Conservation (phyloP, 1,140 invertebrate genomes). For the Drosophila mayri region DNA sequence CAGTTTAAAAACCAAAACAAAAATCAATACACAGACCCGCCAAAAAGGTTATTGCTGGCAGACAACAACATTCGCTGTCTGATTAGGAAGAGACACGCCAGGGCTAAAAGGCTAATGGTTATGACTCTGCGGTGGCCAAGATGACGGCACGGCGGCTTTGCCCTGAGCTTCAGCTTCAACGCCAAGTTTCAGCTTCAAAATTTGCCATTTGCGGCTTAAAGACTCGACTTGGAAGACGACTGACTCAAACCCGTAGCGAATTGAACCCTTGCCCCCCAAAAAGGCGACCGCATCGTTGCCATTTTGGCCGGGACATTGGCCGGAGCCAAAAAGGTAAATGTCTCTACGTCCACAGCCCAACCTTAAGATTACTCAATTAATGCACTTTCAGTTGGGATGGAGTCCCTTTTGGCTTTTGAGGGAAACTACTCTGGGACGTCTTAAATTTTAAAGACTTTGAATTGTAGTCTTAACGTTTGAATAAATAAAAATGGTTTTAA, state of each 20-base stretch:
- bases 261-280: neutral
- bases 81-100: conserved; percentile 77
- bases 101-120: conserved; percentile 81
- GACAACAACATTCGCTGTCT: conserved; percentile 63
- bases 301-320: conserved; percentile 14
- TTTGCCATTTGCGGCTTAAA: conserved; percentile 47
- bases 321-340: conserved; percentile 69
- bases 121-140: conserved; percentile 81
- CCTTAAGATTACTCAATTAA: conserved; percentile 80
- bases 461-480: neutral
- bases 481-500: too few species aligned
- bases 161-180: conserved; percentile 2
- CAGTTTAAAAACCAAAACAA: conserved; percentile 83
- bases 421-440: neutral
- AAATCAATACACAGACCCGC: conserved; percentile 66
- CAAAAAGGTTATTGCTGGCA: conserved; percentile 12
- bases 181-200: conserved; percentile 3
- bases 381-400: conserved; percentile 59
- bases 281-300: conserved; percentile 19
- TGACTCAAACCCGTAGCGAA: conserved; percentile 3
- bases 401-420: neutral
- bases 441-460: neutral
- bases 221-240: conserved; percentile 2
- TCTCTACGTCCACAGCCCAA: conserved; percentile 63
- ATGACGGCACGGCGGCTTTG: conserved; percentile 53